These are phyloP conservation scores for Sphaerodactylus townsendi DNA, from an alignment of 2,113 vertebrate genomes.

Conservation along the genomic window DNA sequence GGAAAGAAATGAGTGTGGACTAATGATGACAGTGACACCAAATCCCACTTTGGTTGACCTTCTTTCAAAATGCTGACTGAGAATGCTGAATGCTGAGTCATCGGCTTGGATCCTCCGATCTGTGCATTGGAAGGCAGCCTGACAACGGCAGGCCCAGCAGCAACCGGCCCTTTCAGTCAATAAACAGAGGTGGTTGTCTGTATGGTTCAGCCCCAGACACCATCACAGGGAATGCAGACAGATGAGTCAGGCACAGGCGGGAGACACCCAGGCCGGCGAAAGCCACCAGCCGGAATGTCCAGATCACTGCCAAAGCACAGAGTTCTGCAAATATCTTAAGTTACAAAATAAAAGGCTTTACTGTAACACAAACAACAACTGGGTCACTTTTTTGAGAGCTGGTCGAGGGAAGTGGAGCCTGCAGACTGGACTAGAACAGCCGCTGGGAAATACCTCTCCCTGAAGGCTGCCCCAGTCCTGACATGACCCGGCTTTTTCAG, in stretches of 20 bases:
- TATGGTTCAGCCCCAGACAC: slow-evolving; percentile 19
- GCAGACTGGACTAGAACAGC: no score
- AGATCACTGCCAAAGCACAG: slow-evolving; percentile 5
- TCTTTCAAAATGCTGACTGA: slow-evolving; percentile 55
- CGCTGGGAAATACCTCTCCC: no score
- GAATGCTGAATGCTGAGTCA: slow-evolving; percentile 33
- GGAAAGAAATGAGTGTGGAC: slow-evolving; percentile 10
- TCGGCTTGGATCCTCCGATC: slow-evolving; percentile 37
- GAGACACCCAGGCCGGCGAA: slow-evolving; percentile 49
- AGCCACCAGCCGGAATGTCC: slow-evolving; percentile 58
- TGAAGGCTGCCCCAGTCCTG: no score
- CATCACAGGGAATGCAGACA: slow-evolving; percentile 55
- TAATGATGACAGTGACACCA: slow-evolving; percentile 17
- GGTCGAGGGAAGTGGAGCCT: background rate
- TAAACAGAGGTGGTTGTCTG: slow-evolving; percentile 10
- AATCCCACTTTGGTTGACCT: slow-evolving; percentile 41
- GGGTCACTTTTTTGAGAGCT: background rate
- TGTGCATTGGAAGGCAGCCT: slow-evolving; percentile 41
- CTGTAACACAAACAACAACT: rapidly evolving
- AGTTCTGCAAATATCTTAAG: background rate
- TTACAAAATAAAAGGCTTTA: slow-evolving; percentile 19
- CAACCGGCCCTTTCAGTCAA: slow-evolving; percentile 36
- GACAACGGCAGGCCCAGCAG: slow-evolving; percentile 59
- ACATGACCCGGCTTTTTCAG: no score
- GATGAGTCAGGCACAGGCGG: slow-evolving; percentile 63